A percentile compares a stretch with the other conserved stretches of the same genome.
Evolutionary conservation across 1,140 invertebrate genomes (phyloP).

Genomic region (Macrotrachela quadricornifera): DNA sequence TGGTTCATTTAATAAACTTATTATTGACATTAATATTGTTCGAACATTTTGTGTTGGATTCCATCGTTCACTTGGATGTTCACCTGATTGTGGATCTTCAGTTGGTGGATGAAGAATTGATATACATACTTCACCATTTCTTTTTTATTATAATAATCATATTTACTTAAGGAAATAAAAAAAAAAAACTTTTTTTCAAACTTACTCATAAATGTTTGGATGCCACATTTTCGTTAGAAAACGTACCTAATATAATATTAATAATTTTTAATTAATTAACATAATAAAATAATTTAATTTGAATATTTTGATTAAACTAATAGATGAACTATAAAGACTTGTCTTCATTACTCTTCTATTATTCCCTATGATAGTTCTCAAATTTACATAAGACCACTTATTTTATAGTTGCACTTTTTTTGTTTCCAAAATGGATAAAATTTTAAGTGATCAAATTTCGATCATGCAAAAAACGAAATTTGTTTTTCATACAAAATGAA

Average conservation of each 20-base stretch:
- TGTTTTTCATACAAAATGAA: too few species aligned
- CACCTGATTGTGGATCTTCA: conserved; percentile 93
- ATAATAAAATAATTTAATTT: conserved; percentile 39
- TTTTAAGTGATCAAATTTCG: too few species aligned
- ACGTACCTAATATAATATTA: conserved; percentile 25
- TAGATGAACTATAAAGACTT: too few species aligned
- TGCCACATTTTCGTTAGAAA: conserved; percentile 99
- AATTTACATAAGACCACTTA: too few species aligned
- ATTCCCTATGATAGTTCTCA: too few species aligned
- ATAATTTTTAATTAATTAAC: too few species aligned
- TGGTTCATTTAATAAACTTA: conserved; percentile 92
- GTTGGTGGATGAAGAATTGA: conserved; percentile 95
- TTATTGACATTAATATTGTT: conserved; percentile 88
- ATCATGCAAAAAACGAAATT: too few species aligned
- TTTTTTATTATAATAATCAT: conserved; percentile 58
- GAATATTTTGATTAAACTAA: too few species aligned
- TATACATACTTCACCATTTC: conserved; percentile 97
- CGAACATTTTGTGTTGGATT: conserved; percentile 99
- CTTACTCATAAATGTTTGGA: conserved; percentile 70
- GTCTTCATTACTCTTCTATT: too few species aligned
- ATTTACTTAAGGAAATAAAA: too few species aligned
- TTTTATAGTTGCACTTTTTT: too few species aligned
- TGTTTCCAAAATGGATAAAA: too few species aligned
- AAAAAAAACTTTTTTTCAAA: not conserved
- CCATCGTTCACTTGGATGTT: conserved; percentile 95